Conservation (phyloP, 2,888 invertebrate species). For the Lasiommata megera region DNA sequence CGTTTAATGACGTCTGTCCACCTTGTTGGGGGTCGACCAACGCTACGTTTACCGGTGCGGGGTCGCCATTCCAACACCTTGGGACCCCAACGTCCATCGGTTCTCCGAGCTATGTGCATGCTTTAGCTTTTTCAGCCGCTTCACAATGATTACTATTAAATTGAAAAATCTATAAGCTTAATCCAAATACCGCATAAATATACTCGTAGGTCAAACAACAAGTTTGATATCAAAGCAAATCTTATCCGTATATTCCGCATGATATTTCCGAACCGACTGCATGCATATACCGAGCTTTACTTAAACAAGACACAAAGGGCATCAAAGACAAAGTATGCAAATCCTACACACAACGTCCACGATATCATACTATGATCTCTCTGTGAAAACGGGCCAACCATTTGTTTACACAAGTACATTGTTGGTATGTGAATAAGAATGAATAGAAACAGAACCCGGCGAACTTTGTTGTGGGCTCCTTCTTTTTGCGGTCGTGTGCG, state of each 20-base stretch:
- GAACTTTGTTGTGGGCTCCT: too few relatives aligned
- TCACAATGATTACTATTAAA: too few relatives aligned
- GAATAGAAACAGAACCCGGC: not conserved
- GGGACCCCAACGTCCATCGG: too few relatives aligned
- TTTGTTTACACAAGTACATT: not conserved
- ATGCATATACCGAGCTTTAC: constrained; percentile 1
- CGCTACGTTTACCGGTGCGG: too few relatives aligned
- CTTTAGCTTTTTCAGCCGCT: too few relatives aligned
- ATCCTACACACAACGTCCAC: constrained; percentile 22
- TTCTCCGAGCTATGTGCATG: too few relatives aligned
- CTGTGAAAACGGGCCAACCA: not conserved
- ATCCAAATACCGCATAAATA: too few relatives aligned
- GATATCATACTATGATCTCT: constrained; percentile 3
- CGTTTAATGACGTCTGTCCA: too few relatives aligned
- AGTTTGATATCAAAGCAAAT: not conserved
- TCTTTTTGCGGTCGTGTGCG: too few relatives aligned
- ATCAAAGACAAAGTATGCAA: constrained; percentile 25
- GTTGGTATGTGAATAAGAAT: not conserved
- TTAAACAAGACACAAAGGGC: constrained; percentile 29
- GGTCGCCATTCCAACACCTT: too few relatives aligned
- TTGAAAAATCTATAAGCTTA: too few relatives aligned
- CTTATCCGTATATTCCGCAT: constrained; percentile 2
- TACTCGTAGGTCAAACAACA: not conserved
- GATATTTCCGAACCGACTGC: not conserved
- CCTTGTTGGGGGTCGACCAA: too few relatives aligned